Percentiles rank a stretch among this genome's conserved stretches.
Conservation (phyloP, 1,140 invertebrate species). For the Zaprionus davidi region DNA sequence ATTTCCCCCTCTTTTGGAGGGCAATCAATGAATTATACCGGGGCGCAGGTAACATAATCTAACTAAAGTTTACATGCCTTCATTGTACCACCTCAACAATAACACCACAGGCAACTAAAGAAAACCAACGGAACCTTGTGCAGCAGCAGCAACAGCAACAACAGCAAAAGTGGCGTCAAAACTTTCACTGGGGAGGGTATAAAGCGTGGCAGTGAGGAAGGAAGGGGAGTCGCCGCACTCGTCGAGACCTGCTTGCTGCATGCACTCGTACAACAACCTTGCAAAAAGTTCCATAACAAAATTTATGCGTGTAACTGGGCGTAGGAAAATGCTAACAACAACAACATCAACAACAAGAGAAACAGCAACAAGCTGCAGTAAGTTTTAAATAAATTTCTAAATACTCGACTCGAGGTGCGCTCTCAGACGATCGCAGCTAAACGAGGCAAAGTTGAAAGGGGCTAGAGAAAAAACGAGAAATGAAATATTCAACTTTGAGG, state of each 20-base stretch:
- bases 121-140: slow-evolving; percentile 51
- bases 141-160: slow-evolving; percentile 27
- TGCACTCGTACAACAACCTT: slow-evolving; percentile 49
- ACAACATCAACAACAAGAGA: slow-evolving; percentile 30
- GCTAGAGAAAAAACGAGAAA: slow-evolving; percentile 30
- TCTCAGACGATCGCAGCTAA: slow-evolving; percentile 72
- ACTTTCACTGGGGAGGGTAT: slow-evolving; percentile 30
- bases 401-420: slow-evolving; percentile 63
- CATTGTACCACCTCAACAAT: slow-evolving; percentile 49
- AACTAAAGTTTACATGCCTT: slow-evolving; percentile 49
- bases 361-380: slow-evolving; percentile 29
- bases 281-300: slow-evolving; percentile 77
- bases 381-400: slow-evolving; percentile 82
- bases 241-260: slow-evolving; percentile 4
- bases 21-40: slow-evolving; percentile 41
- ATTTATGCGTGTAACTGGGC: slow-evolving; percentile 81
- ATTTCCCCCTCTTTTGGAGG: neutral
- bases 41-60: slow-evolving; percentile 48
- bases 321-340: slow-evolving; percentile 58
- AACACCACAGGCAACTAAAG: slow-evolving; percentile 48
- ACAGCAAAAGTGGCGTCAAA: slow-evolving; percentile 46
- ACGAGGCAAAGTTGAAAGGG: slow-evolving; percentile 76
- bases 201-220: neutral
- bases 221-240: neutral
- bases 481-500: slow-evolving; percentile 55